phyloP scores from a whole-genome alignment of 2,797 vertebrate genomes.

The Crax fasciolata region DNA sequence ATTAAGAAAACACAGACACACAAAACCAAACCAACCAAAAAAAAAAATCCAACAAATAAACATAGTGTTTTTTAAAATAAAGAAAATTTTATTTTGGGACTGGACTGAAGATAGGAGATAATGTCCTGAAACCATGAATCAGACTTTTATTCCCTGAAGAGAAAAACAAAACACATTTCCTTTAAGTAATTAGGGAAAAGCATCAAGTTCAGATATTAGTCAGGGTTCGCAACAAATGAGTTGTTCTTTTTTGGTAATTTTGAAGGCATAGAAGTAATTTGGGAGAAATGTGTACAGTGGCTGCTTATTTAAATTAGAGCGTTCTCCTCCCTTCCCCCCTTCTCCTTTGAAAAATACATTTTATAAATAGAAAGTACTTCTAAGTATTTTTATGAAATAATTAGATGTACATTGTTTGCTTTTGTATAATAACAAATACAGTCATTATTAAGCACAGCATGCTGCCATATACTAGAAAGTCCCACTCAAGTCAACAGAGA shows the following conservation, averaged over 20 bases:
- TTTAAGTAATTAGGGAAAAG: neutral
- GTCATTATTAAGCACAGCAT: slow-evolving; percentile 9
- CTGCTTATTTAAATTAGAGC: neutral
- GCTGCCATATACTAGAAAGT: neutral
- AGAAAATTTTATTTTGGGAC: neutral
- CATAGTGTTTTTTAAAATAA: neutral
- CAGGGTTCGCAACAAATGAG: neutral
- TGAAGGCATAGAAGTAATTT: neutral
- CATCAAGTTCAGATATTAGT: neutral
- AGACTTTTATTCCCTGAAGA: neutral
- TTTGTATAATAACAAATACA: neutral
- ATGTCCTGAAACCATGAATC: neutral
- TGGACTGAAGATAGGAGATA: neutral
- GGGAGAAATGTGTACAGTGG: neutral
- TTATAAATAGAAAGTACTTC: neutral
- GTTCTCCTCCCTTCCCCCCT: neutral
- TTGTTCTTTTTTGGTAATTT: neutral
- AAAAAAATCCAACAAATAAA: accelerated
- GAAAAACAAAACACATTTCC: neutral
- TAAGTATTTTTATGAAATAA: neutral
- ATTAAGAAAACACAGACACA: neutral
- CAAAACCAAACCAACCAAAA: neutral
- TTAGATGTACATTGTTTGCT: neutral
- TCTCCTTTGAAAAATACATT: neutral
- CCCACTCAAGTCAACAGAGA: neutral